A percentile compares a stretch with the other conserved stretches of the same genome.
phyloP scores from a whole-genome alignment of 2,797 vertebrate genomes.

The Pelodytes ibericus region DNA sequence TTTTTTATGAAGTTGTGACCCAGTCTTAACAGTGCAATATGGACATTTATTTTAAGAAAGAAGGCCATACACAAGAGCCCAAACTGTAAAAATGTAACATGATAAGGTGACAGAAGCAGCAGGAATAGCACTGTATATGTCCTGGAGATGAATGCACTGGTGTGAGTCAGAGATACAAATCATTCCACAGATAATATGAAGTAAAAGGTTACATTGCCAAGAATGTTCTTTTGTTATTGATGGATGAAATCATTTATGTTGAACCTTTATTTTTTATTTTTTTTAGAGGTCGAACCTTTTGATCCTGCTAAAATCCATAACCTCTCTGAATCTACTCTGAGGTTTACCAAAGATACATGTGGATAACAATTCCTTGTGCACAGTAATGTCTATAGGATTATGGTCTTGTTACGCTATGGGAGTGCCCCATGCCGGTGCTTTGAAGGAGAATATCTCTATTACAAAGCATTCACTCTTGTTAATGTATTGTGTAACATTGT shows the following conservation, averaged over 20 bases:
- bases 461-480: background rate
- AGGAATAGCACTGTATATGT: background rate
- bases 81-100: background rate
- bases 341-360: background rate
- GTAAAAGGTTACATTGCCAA: conserved; percentile 1
- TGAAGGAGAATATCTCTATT: background rate
- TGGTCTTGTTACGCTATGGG: background rate
- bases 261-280: background rate
- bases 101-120: background rate
- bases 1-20: too few relatives aligned
- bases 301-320: background rate
- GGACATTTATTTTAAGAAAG: too few relatives aligned
- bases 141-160: background rate
- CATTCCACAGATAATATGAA: background rate
- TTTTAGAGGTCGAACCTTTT: background rate
- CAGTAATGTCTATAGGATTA: background rate
- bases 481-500: background rate
- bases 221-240: conserved; percentile 10
- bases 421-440: background rate
- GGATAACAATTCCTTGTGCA: conserved; percentile 3
- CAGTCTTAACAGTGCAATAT: too few relatives aligned
- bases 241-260: conserved; percentile 4
- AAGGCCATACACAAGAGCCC: too few relatives aligned
- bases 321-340: background rate
- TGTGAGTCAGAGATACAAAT: conserved; percentile 14